Base-by-base conservation (phyloP, 2,888 invertebrate genomes). In the Polietes domitor region DNA sequence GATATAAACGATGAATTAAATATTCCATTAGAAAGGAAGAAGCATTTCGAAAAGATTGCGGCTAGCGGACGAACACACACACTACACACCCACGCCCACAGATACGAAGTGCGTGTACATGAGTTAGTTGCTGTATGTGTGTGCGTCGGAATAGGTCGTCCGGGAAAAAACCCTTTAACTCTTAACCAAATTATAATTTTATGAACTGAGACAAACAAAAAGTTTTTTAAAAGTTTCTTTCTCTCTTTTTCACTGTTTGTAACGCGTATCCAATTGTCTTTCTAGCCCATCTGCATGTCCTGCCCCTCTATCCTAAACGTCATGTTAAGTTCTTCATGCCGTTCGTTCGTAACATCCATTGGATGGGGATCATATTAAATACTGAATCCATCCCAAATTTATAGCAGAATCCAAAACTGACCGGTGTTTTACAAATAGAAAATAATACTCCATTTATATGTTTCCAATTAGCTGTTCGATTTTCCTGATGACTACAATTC, bases 31-130 rank as follows among this genome's bases (percentile, higher is more conserved):
- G 89, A 90, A 90, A 47, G 47, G 9, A 32, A 32, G 32, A n/a
- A 47, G 15, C 89, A 89, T 90, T 89, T 89, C 89, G 88, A 89
- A 88, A 55, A 89, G 89, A 90, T 89, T 90, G 88, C 87, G 89
- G 89, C 85, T 88, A 58, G 32, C 37, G 3, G 21, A 53, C n/a
- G n/a, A 0, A 41, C 15, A 68, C 24, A 6, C 26, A 50, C 19
- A 19, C 71, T 10, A 26, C 0, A 15, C 58, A 53, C 37, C 4
- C 15, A n/a, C 24, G 0, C 32, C 15, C 50, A 53, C 19, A 55
- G 10, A n/a, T 72, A 32, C 55, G 17, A 24, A 3, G 24, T 58
- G 26, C 28, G 32, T 53, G 1, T 68, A 21, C 1, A 21, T 50
- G n/a, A 21, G 53, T 53, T 1, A 21, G 41, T 47, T n/a, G 41